These are phyloP conservation scores for Habrosyne pyritoides DNA, from an alignment of 2,888 invertebrate species.

Conservation along the genomic window DNA sequence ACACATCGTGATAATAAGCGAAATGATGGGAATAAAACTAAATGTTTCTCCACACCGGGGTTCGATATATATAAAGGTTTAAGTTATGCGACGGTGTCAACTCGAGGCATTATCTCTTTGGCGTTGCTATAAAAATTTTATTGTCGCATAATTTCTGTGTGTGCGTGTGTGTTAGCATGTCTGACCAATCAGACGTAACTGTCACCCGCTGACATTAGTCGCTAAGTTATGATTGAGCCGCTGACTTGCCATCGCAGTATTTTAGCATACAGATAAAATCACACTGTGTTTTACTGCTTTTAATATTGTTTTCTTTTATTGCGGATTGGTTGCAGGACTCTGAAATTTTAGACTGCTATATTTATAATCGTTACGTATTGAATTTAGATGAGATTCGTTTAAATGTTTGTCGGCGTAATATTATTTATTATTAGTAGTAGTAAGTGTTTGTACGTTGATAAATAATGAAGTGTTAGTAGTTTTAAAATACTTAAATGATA, in stretches of 20 bases:
- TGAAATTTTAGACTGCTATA: slow-evolving; percentile 8
- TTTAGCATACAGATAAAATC: slow-evolving; percentile 66
- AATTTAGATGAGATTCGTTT: neutral
- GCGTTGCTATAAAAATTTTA: slow-evolving; percentile 16
- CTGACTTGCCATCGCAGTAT: slow-evolving; percentile 65
- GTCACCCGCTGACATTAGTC: slow-evolving; percentile 61
- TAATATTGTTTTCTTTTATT: slow-evolving; percentile 54
- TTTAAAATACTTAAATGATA: too few species aligned
- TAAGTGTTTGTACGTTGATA: neutral
- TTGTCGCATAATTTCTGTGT: slow-evolving; percentile 45
- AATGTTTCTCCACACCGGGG: slow-evolving; percentile 14
- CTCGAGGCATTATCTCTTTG: slow-evolving; percentile 3
- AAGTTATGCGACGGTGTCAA: slow-evolving; percentile 9
- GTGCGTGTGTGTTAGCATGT: slow-evolving; percentile 20
- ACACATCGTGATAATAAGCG: slow-evolving; percentile 26
- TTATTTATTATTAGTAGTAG: neutral
- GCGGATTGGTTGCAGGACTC: slow-evolving; percentile 17
- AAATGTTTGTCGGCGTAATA: neutral
- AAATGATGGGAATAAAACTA: slow-evolving; percentile 33
- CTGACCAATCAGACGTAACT: slow-evolving; percentile 59
- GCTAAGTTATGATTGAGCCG: slow-evolving; percentile 75
- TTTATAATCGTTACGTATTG: neutral
- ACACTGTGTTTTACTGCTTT: slow-evolving; percentile 56
- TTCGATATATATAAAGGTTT: slow-evolving; percentile 14
- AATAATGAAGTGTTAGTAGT: neutral